Evolutionary conservation across 2,113 vertebrate genomes (phyloP), one percentile per base, ranked within the genome.

Genomic region (Salvelinus namaycush): DNA sequence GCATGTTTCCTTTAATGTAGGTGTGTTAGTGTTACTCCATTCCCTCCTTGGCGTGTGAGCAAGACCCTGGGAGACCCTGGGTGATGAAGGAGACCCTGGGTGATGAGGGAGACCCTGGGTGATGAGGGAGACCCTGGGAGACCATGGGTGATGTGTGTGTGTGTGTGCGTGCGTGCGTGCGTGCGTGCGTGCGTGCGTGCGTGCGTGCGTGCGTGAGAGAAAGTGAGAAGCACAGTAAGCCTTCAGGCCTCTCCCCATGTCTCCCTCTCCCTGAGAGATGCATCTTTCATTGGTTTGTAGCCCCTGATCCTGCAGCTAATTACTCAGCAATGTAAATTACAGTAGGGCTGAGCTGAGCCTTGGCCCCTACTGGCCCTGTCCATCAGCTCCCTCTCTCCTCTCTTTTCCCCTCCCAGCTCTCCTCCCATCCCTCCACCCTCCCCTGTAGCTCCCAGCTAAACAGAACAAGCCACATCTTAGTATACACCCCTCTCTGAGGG

Each of bases 311-410:
- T 91, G 78, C 84, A 83, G 83, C 85, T 92, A 90, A 92, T 93
- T 92, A 92, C 74, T 69, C 83, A 92, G 84, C 84, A 89, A 90
- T 92, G 88, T 91, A 93, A 92, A 92, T 91, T 88, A 87, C 87
- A 81, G 78, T 71, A 22, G 72, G 49, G 74, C 73, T 79, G 74
- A 57, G n/a, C 70, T 75, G 59, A 83, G 70, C 81, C 60, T 70
- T 57, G 48, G 29, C 74, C 59, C 34, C 76, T 75, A 77, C 72
- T 79, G 77, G 26, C 75, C 74, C 76, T 72, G 49, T 79, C 48
- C 62, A 27, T 22, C 26, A 73, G 48, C 27, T 18, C 24, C 27
- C 71, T 70, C 72, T 57, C 9, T 34, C 31, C 78, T 72, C 51
- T 68, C 7, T 34, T 4, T 24, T 44, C 60, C 20, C 48, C 75